These are phyloP conservation scores for Coryphaenoides rupestris DNA, from an alignment of 2,113 vertebrate species.

Conservation along the genomic window DNA sequence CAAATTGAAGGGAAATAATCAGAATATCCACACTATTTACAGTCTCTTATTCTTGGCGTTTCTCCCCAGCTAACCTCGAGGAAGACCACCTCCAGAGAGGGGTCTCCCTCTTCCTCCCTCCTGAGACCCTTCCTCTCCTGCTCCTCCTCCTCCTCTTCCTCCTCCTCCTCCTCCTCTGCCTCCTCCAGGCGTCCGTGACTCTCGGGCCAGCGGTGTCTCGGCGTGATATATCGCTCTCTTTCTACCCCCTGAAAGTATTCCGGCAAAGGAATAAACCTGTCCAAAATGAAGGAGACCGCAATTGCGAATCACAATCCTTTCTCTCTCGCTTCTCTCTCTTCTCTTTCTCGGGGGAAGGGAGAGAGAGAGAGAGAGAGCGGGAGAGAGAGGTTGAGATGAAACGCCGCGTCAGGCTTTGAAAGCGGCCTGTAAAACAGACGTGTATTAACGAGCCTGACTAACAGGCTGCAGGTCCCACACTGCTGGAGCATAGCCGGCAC, in stretches of 20 bases:
- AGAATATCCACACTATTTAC: too few species aligned
- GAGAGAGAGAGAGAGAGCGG: conserved; percentile 61
- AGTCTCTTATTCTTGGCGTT: not conserved
- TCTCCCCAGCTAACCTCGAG: not conserved
- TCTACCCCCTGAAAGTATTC: too few species aligned
- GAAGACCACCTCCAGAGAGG: too few species aligned
- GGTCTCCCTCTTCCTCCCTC: too few species aligned
- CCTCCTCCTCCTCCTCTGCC: not conserved
- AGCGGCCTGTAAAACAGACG: conserved; percentile 59
- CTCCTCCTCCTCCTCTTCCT: not conserved
- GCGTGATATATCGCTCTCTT: too few species aligned
- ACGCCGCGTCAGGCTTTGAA: conserved; percentile 65
- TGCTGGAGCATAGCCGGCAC: not conserved
- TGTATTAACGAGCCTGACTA: conserved; percentile 71
- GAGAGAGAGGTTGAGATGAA: conserved; percentile 69
- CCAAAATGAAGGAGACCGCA: too few species aligned
- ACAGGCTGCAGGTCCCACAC: conserved; percentile 64
- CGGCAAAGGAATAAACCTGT: too few species aligned
- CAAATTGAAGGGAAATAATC: too few species aligned
- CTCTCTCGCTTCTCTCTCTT: conserved; percentile 8
- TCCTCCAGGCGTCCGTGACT: too few species aligned
- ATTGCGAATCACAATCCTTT: not conserved
- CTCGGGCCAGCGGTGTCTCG: too few species aligned
- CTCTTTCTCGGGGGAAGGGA: conserved; percentile 31
- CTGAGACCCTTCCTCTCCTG: not conserved